phyloP scores from a whole-genome alignment of 2,113 vertebrate genomes.

The Choloepus hoffmanni region DNA sequence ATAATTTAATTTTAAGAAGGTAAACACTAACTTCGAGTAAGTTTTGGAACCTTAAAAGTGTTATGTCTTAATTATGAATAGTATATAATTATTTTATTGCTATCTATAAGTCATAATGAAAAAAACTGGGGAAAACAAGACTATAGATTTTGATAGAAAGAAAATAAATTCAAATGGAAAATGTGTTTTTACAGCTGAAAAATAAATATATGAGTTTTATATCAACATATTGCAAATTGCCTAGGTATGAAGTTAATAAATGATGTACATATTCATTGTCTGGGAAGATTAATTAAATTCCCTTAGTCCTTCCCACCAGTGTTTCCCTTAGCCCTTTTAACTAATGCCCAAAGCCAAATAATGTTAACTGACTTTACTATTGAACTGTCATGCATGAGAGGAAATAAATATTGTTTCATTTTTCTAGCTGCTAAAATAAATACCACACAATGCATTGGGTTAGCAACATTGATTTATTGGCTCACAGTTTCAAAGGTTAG shows the following conservation, averaged over 20 bases:
- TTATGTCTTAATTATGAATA: background rate
- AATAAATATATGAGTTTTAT: background rate
- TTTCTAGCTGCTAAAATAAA: too few species aligned
- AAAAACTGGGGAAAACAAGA: background rate
- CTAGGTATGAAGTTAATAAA: background rate
- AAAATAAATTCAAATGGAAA: background rate
- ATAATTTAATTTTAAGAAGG: background rate
- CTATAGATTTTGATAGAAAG: background rate
- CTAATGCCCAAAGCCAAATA: background rate
- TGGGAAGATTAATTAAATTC: background rate
- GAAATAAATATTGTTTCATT: background rate
- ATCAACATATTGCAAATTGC: background rate
- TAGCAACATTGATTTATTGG: too few species aligned
- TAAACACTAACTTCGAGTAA: background rate
- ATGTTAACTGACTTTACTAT: background rate
- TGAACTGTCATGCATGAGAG: background rate
- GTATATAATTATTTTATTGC: background rate
- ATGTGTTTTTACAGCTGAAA: background rate
- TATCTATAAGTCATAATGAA: background rate
- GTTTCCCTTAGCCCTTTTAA: background rate
- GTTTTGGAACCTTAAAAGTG: background rate
- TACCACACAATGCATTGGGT: too few species aligned
- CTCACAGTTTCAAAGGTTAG: too few species aligned
- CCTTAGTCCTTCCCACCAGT: background rate
- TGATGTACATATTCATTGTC: background rate